A percentile compares a stretch with the other conserved stretches of the same genome.
Conservation (phyloP, 2,113 vertebrate species). For the Scalopus aquaticus region DNA sequence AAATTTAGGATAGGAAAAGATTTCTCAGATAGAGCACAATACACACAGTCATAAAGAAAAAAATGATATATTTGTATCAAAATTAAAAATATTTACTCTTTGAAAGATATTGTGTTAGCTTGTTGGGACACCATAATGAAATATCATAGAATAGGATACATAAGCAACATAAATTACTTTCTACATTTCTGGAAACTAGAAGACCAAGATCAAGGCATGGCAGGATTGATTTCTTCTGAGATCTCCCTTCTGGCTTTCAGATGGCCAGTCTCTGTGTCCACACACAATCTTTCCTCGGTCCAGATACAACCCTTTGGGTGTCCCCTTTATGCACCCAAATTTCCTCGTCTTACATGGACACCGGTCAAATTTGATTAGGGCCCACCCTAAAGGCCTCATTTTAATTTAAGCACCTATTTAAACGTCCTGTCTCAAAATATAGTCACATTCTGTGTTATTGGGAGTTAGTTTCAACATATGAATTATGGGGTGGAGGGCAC, state of each 20-base stretch:
- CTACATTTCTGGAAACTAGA: no score
- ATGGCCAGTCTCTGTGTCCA: neutral
- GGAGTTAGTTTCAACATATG: neutral
- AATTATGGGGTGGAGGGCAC: neutral
- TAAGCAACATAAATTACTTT: no score
- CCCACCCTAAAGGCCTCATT: neutral
- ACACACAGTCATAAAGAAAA: neutral
- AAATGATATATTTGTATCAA: neutral
- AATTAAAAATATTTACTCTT: neutral
- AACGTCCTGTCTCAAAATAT: neutral
- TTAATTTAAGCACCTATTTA: neutral
- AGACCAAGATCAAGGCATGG: no score
- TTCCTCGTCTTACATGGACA: neutral
- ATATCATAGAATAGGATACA: no score
- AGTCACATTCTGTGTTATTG: neutral
- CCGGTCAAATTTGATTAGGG: neutral
- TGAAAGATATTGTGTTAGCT: neutral
- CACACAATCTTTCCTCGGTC: neutral
- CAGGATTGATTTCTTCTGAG: no score
- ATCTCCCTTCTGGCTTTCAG: neutral
- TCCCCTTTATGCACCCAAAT: neutral
- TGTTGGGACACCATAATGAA: neutral
- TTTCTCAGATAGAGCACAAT: neutral
- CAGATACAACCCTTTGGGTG: fast-evolving
- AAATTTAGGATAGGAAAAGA: neutral